Percentiles rank a stretch among this genome's conserved stretches.
These are phyloP conservation scores for Whitmania pigra DNA, from an alignment of 1,140 invertebrate species.

Conservation along the genomic window DNA sequence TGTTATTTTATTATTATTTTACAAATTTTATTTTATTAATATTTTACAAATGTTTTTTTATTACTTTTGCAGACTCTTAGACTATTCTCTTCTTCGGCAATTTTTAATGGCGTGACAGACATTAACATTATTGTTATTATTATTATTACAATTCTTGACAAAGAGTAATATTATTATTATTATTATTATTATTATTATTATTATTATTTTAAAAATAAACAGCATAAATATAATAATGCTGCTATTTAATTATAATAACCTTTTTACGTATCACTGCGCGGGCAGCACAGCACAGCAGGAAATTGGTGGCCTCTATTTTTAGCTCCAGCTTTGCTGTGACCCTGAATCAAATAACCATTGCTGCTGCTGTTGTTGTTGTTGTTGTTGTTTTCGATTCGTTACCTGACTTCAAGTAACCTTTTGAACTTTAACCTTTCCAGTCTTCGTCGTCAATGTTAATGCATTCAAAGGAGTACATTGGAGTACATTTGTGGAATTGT, in stretches of 20 bases:
- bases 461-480: neutral
- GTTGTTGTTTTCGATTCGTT: conserved; percentile 1
- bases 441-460: neutral
- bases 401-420: neutral
- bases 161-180: neutral
- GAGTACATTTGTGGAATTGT: neutral
- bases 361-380: conserved; percentile 5
- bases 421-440: neutral
- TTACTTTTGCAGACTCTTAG: no score
- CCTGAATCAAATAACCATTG: neutral
- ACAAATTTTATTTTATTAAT: no score
- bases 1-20: no score
- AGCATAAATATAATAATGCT: neutral
- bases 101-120: no score
- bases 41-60: no score
- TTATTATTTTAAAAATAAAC: neutral
- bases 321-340: no score
- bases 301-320: neutral
- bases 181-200: neutral
- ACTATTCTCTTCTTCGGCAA: no score
- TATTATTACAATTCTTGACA: neutral
- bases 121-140: neutral
- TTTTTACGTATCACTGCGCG: neutral
- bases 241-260: neutral
- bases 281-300: neutral